Percentiles rank a stretch among this genome's conserved stretches.
These are phyloP conservation scores for Drosophila affinis DNA, from an alignment of 2,888 invertebrate species.

Conservation along the genomic window DNA sequence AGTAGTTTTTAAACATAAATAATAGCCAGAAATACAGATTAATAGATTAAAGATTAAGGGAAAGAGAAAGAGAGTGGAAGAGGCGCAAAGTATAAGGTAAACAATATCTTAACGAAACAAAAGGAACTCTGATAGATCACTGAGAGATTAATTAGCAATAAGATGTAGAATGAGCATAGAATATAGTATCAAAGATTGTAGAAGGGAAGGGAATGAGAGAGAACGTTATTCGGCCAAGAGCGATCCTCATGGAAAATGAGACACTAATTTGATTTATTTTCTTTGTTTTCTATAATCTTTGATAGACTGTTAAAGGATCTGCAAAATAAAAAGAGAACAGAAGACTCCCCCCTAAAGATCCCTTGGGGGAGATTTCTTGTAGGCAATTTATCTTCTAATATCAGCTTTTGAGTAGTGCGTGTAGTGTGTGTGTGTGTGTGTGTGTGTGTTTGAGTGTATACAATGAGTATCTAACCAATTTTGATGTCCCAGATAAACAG, in stretches of 20 bases:
- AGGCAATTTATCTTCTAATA: neutral
- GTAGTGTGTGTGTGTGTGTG: conserved; percentile 8
- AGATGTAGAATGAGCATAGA: neutral
- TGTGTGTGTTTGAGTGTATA: neutral
- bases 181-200: neutral
- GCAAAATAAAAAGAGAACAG: neutral
- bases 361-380: neutral
- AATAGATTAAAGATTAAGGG: conserved; percentile 7
- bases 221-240: too few species aligned
- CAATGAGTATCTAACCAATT: neutral
- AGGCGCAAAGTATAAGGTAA: conserved; percentile 13
- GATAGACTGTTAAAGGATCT: neutral
- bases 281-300: neutral
- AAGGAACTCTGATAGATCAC: conserved; percentile 1
- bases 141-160: conserved; percentile 7
- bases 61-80: neutral
- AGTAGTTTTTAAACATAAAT: neutral
- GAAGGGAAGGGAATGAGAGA: neutral
- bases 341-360: neutral
- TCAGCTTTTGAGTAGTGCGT: neutral
- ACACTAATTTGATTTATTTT: too few species aligned
- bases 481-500: neutral
- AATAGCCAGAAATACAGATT: conserved; percentile 15
- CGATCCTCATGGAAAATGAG: too few species aligned
- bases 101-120: conserved; percentile 2